Percentiles rank a stretch among this genome's conserved stretches.
These are phyloP conservation scores for Porphyrio hochstetteri DNA, from an alignment of 2,113 vertebrate genomes.

Conservation along the genomic window DNA sequence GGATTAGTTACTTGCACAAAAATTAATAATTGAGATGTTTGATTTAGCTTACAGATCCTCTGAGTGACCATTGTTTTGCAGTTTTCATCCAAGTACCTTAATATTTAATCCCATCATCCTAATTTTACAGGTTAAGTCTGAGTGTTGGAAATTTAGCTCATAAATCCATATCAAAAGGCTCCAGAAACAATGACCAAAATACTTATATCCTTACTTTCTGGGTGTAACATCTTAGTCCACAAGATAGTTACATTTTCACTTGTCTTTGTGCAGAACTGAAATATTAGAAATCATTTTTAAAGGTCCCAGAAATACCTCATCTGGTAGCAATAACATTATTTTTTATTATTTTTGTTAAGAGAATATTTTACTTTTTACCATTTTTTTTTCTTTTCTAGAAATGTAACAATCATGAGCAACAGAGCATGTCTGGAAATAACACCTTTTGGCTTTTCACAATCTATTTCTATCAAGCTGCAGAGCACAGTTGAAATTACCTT, in stretches of 20 bases:
- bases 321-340: neutral
- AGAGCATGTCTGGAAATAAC: neutral
- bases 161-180: neutral
- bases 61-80: neutral
- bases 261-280: neutral
- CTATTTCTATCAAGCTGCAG: neutral
- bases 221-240: rapidly evolving
- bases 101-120: neutral
- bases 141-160: neutral
- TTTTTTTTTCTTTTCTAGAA: neutral
- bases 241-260: neutral
- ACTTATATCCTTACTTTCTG: neutral
- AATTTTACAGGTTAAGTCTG: neutral
- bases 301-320: neutral
- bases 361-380: neutral
- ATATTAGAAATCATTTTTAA: neutral
- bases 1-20: neutral
- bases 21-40: neutral
- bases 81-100: neutral
- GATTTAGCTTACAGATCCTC: neutral
- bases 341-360: neutral
- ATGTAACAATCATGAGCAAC: neutral
- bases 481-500: neutral
- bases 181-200: neutral
- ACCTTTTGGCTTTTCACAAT: neutral